Conservation (phyloP, 2,888 invertebrate genomes). For the Iphiclides podalirius region DNA sequence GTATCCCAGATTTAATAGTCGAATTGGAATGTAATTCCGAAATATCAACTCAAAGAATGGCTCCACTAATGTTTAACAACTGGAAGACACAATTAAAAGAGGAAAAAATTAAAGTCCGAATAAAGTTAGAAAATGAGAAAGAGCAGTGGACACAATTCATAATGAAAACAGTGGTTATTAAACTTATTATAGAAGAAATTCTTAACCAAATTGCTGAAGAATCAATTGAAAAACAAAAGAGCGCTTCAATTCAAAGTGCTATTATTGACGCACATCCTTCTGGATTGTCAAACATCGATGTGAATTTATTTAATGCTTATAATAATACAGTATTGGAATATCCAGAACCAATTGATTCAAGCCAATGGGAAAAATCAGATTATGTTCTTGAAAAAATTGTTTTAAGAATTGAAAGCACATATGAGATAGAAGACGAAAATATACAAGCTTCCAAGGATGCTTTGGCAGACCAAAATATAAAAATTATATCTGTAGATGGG, state of each 20-base stretch:
- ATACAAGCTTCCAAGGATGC: slow-evolving; percentile 56
- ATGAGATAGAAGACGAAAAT: slow-evolving; percentile 65
- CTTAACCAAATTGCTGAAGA: slow-evolving; percentile 37
- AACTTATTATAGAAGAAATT: slow-evolving; percentile 55
- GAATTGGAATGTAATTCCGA: slow-evolving; percentile 63
- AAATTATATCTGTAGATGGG: slow-evolving; percentile 60
- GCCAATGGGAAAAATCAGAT: slow-evolving; percentile 71
- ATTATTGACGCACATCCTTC: slow-evolving; percentile 68
- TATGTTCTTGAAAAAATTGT: slow-evolving; percentile 68
- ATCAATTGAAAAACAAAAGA: slow-evolving; percentile 30
- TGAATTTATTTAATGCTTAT: slow-evolving; percentile 51
- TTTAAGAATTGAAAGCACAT: slow-evolving; percentile 61
- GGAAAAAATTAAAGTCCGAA: slow-evolving; percentile 46
- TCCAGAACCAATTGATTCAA: slow-evolving; percentile 70
- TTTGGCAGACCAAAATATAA: slow-evolving; percentile 64
- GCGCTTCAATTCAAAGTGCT: slow-evolving; percentile 51
- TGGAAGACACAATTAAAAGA: slow-evolving; percentile 65
- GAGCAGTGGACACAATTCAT: slow-evolving; percentile 51
- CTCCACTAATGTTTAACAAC: slow-evolving; percentile 47
- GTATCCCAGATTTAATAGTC: slow-evolving; percentile 81
- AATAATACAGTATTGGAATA: slow-evolving; percentile 59
- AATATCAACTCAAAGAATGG: slow-evolving; percentile 47
- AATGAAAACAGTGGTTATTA: slow-evolving; percentile 47
- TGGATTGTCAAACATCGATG: slow-evolving; percentile 52
- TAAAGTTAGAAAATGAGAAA: slow-evolving; percentile 41